Evolutionary conservation across 2,888 invertebrate species (phyloP).

Genomic region (Rotaria socialis): DNA sequence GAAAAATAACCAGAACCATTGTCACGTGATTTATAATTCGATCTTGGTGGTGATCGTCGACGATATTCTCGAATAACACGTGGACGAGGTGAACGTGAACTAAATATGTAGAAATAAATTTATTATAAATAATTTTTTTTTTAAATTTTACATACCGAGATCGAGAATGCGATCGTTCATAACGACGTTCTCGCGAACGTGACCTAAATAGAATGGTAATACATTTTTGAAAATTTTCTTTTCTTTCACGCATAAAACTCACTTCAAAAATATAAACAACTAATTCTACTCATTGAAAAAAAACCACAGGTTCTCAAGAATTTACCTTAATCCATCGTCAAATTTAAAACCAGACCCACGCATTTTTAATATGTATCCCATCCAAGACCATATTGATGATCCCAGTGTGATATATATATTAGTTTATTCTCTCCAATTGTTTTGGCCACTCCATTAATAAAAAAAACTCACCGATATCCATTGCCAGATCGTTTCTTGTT

Average conservation of each 20-base stretch:
- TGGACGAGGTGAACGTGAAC: constrained; percentile 27
- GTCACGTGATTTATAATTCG: constrained; percentile 6
- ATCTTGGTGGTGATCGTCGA: constrained; percentile 18
- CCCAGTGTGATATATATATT: neutral
- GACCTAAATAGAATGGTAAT: neutral
- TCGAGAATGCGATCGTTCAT: neutral
- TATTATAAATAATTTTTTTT: too few species aligned
- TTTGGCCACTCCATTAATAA: constrained; percentile 4
- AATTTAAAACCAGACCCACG: constrained; percentile 5
- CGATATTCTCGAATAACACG: constrained; percentile 2
- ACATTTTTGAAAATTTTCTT: neutral
- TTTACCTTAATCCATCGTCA: neutral
- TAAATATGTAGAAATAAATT: neutral
- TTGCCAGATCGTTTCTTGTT: neutral
- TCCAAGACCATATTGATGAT: constrained; percentile 22
- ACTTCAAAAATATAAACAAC: neutral
- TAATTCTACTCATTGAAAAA: neutral
- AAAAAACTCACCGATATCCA: constrained; percentile 21
- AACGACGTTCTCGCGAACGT: constrained; percentile 2
- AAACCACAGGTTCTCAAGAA: neutral
- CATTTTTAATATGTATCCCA: neutral
- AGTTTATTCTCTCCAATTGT: neutral
- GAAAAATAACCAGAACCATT: constrained; percentile 14
- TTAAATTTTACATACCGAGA: neutral
- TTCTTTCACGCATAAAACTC: neutral